Evolutionary conservation across 2,797 vertebrate species (phyloP).

Genomic region (Apodemus agrarius): DNA sequence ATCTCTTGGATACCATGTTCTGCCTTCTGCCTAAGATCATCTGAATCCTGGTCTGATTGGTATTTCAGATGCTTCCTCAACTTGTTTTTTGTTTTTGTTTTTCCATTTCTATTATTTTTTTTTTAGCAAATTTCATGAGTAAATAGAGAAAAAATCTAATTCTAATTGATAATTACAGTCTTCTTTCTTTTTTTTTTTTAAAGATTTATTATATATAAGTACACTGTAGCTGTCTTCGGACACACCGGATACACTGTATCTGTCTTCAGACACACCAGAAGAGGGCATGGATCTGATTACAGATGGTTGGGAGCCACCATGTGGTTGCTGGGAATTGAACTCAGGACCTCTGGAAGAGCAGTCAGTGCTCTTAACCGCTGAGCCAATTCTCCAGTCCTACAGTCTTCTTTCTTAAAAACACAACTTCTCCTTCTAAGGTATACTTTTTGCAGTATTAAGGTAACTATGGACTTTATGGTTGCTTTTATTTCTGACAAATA

Average conservation of each 20-base stretch:
- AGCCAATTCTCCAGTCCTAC: too few relatives aligned
- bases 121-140: conserved; percentile 2
- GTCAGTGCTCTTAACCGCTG: too few relatives aligned
- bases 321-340: too few relatives aligned
- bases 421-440: conserved; percentile 10
- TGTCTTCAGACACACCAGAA: too few relatives aligned
- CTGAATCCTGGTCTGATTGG: neutral
- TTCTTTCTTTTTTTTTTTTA: too few relatives aligned
- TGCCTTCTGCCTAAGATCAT: neutral
- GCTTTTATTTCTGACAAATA: conserved; percentile 35
- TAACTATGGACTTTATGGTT: neutral
- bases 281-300: too few relatives aligned
- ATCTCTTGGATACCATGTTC: neutral
- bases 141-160: conserved; percentile 9
- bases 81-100: neutral
- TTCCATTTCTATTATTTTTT: conserved; percentile 35
- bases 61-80: neutral
- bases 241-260: too few relatives aligned
- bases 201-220: too few relatives aligned
- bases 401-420: conserved; percentile 11
- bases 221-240: too few relatives aligned
- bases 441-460: conserved; percentile 14
- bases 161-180: conserved; percentile 14
- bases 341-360: too few relatives aligned
- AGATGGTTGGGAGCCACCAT: too few relatives aligned